Evolutionary conservation across 2,797 vertebrate genomes (phyloP).

Genomic region (Kryptolebias ocellatus): DNA sequence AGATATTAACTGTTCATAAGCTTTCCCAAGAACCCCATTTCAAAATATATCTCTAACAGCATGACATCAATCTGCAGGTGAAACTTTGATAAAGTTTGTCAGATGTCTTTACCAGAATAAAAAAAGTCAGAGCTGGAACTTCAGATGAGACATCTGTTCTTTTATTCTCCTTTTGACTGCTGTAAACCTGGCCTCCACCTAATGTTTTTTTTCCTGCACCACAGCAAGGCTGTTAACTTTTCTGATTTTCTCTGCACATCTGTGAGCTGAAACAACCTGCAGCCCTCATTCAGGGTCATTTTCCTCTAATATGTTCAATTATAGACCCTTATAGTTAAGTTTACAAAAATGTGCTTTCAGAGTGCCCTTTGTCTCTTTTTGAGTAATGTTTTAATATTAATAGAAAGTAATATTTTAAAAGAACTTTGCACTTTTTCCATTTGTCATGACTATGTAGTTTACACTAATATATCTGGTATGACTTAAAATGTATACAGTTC

Average conservation of each 20-base stretch:
- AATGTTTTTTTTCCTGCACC: conserved; percentile 1
- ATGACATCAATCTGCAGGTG: conserved; percentile 37
- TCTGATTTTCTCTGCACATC: conserved; percentile 5
- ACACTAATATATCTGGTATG: too few relatives aligned
- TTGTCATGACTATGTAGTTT: neutral
- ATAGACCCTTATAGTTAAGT: conserved; percentile 13
- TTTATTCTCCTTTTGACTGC: conserved; percentile 15
- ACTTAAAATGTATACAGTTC: neutral
- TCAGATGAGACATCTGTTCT: conserved; percentile 29
- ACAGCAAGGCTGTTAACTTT: conserved; percentile 1
- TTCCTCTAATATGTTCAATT: neutral
- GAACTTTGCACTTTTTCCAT: neutral
- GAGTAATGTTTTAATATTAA: neutral
- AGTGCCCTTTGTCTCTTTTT: conserved; percentile 1
- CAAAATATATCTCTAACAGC: conserved; percentile 21
- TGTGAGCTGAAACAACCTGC: conserved; percentile 5
- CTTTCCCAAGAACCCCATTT: neutral
- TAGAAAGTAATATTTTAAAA: neutral
- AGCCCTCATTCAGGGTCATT: neutral
- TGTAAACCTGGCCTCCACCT: conserved; percentile 6
- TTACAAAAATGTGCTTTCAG: neutral
- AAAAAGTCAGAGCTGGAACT: conserved; percentile 6
- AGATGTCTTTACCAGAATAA: conserved; percentile 11
- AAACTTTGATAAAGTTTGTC: neutral
- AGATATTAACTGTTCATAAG: too few relatives aligned